These are phyloP conservation scores for Pteruthius melanotis DNA, from an alignment of 2,113 vertebrate species.

Conservation along the genomic window DNA sequence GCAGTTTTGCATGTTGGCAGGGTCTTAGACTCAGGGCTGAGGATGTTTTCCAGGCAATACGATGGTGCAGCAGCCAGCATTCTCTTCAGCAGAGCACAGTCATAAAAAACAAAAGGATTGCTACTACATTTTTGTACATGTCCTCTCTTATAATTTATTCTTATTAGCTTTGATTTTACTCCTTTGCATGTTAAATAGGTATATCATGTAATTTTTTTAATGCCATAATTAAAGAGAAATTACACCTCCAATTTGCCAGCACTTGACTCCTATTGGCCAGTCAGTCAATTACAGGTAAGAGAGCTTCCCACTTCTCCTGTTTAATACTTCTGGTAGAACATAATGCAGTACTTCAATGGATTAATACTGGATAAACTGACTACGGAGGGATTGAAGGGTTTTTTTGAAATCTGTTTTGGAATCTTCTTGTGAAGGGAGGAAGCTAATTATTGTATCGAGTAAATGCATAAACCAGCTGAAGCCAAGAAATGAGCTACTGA, in stretches of 20 bases:
- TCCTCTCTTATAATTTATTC: constrained; percentile 2
- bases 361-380: neutral
- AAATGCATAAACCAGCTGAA: constrained; percentile 2
- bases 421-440: neutral
- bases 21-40: neutral
- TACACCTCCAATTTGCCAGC: constrained; percentile 50
- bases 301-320: constrained; percentile 25
- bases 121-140: neutral
- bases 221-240: constrained; percentile 59
- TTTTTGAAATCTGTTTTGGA: constrained; percentile 19
- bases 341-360: constrained; percentile 3
- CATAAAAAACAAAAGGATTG: neutral
- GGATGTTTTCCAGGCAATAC: neutral
- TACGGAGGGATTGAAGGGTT: neutral
- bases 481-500: neutral
- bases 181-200: constrained; percentile 53
- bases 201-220: constrained; percentile 44
- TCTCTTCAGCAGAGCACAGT: neutral
- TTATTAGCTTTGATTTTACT: constrained; percentile 50
- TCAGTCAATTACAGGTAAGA: constrained; percentile 65
- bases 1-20: neutral
- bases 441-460: neutral
- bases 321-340: constrained; percentile 25
- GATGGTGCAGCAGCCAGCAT: neutral
- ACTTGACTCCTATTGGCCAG: constrained; percentile 61